A percentile compares a stretch with the other conserved stretches of the same genome.
Conservation (phyloP, 2,888 invertebrate species). For the Noctuana brunneofusca region DNA sequence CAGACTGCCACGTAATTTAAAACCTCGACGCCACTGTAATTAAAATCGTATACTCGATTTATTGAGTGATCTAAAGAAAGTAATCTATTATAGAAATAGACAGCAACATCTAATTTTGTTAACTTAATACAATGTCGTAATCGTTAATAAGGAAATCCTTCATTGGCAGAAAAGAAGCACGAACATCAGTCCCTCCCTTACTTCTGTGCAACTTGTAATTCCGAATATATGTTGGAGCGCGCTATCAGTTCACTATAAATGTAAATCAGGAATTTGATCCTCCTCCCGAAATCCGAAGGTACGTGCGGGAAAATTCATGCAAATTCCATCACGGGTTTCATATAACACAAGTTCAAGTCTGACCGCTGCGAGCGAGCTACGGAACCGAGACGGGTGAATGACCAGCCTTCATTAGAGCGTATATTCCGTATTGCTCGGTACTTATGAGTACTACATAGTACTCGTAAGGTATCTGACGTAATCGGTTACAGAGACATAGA, state of each 20-base stretch:
- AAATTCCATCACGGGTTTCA: constrained; percentile 15
- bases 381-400: not conserved
- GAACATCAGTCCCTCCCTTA: too few relatives aligned
- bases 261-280: constrained; percentile 18
- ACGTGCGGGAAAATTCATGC: constrained; percentile 13
- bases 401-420: constrained; percentile 9
- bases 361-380: constrained; percentile 3
- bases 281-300: constrained; percentile 10
- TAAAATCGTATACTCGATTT: too few relatives aligned
- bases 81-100: too few relatives aligned
- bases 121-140: too few relatives aligned
- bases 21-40: too few relatives aligned
- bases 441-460: not conserved
- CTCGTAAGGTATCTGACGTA: too few relatives aligned
- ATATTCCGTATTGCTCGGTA: not conserved
- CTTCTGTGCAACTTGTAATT: not conserved
- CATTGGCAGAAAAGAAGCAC: too few relatives aligned
- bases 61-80: too few relatives aligned
- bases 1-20: too few relatives aligned
- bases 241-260: constrained; percentile 12
- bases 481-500: not conserved
- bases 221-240: not conserved
- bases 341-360: constrained; percentile 8
- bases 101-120: too few relatives aligned
- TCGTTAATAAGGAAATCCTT: too few relatives aligned